Percentiles rank a stretch among this genome's conserved stretches.
Evolutionary conservation across 2,888 invertebrate genomes (phyloP).

Genomic region (Yponomeuta malinellus): DNA sequence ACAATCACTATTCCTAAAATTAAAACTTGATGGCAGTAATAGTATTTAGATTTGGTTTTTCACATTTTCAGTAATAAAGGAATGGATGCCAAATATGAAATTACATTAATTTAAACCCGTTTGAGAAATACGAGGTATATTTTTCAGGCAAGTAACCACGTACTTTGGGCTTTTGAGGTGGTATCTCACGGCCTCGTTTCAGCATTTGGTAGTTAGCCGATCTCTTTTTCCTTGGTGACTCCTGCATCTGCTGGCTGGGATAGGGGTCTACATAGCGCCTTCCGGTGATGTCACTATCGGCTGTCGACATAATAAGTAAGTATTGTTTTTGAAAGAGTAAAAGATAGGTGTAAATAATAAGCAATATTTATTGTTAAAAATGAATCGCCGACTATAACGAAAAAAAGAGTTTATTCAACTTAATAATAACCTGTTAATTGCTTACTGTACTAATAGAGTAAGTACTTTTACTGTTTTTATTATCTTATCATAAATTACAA

Average conservation of each 20-base stretch:
- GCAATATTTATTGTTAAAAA: too few relatives aligned
- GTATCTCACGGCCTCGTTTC: constrained; percentile 39
- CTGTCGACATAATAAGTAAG: constrained; percentile 45
- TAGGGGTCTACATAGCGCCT: constrained; percentile 66
- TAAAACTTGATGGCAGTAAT: not conserved
- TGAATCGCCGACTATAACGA: too few relatives aligned
- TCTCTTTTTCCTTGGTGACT: constrained; percentile 61
- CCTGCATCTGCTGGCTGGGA: constrained; percentile 64
- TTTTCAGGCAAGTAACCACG: constrained; percentile 57
- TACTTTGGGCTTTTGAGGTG: constrained; percentile 38
- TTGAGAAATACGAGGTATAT: constrained; percentile 62
- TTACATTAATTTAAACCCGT: not conserved
- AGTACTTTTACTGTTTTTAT: too few relatives aligned
- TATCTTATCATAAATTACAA: too few relatives aligned
- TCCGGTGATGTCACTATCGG: constrained; percentile 66
- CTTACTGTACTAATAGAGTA: too few relatives aligned
- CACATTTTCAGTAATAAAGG: too few relatives aligned
- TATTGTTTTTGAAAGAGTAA: too few relatives aligned
- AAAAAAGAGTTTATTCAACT: too few relatives aligned
- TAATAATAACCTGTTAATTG: too few relatives aligned
- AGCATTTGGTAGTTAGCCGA: constrained; percentile 50
- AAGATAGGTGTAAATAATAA: too few relatives aligned
- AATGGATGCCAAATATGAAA: not conserved
- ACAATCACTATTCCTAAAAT: not conserved
- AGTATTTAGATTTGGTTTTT: too few relatives aligned